Conservation (phyloP, 1,140 invertebrate species). For the Phocides pigmalion region DNA sequence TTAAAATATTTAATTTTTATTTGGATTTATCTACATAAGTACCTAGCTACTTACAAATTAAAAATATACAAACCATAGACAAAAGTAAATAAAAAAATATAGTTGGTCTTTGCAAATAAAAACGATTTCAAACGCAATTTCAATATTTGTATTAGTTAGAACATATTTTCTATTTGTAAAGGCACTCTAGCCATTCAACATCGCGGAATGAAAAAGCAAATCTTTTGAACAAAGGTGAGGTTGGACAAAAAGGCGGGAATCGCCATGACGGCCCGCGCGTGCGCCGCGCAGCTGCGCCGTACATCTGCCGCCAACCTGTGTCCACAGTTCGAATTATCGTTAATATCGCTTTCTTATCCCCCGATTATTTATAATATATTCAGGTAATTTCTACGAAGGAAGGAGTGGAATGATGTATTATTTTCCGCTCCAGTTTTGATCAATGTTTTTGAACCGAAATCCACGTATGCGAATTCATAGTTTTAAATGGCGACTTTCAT, state of each 20-base stretch:
- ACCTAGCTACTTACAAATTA: no score
- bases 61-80: no score
- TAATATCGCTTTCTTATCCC: conserved; percentile 27
- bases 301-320: conserved; percentile 36
- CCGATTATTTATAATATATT: conserved; percentile 16
- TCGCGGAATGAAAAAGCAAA: conserved; percentile 20
- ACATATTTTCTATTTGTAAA: background rate
- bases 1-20: no score
- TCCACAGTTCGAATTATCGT: conserved; percentile 30
- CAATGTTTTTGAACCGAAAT: background rate
- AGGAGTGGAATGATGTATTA: background rate
- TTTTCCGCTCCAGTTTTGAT: conserved; percentile 1
- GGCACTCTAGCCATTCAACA: background rate
- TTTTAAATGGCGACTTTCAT: no score
- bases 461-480: background rate
- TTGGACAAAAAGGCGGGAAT: conserved; percentile 31
- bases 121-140: background rate
- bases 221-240: conserved; percentile 26
- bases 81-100: no score
- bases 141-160: conserved; percentile 2
- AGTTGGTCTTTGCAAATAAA: background rate
- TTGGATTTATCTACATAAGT: no score
- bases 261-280: conserved; percentile 25
- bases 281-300: conserved; percentile 12
- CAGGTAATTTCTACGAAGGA: conserved; percentile 11